Evolutionary conservation across 2,888 invertebrate species (phyloP).

Genomic region (Plusia festucae): DNA sequence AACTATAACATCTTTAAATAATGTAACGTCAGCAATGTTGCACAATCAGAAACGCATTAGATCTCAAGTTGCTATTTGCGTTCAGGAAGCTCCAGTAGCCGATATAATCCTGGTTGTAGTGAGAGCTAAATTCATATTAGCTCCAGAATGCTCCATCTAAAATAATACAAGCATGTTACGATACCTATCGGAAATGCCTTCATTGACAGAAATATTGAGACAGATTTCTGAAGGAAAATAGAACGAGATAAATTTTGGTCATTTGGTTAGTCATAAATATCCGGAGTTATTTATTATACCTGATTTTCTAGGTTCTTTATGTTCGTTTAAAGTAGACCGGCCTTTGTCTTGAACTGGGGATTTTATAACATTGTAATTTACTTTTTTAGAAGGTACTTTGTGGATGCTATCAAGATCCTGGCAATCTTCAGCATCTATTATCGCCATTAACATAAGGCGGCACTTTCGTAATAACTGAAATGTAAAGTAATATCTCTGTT

Average conservation of each 20-base stretch:
- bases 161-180: slow-evolving; percentile 57
- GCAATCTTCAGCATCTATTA: slow-evolving; percentile 27
- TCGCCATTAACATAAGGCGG: slow-evolving; percentile 18
- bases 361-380: background rate
- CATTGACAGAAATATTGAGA: slow-evolving; percentile 61
- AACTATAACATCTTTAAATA: slow-evolving; percentile 28
- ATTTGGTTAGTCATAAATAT: slow-evolving; percentile 3
- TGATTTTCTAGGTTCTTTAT: background rate
- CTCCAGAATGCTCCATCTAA: slow-evolving; percentile 52
- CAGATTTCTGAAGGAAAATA: slow-evolving; percentile 30
- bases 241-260: slow-evolving; percentile 26
- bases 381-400: background rate
- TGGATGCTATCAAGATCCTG: slow-evolving; percentile 13
- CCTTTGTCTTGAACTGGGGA: background rate
- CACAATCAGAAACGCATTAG: slow-evolving; percentile 71
- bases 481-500: slow-evolving; percentile 64
- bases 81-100: slow-evolving; percentile 72
- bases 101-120: slow-evolving; percentile 53
- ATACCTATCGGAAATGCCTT: slow-evolving; percentile 52
- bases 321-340: background rate
- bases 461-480: slow-evolving; percentile 44
- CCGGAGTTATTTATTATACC: background rate
- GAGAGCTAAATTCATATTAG: slow-evolving; percentile 58
- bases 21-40: slow-evolving; percentile 55
- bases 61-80: slow-evolving; percentile 73